Base-by-base conservation (phyloP, 1,140 invertebrate species). In the Bombus ignitus region DNA sequence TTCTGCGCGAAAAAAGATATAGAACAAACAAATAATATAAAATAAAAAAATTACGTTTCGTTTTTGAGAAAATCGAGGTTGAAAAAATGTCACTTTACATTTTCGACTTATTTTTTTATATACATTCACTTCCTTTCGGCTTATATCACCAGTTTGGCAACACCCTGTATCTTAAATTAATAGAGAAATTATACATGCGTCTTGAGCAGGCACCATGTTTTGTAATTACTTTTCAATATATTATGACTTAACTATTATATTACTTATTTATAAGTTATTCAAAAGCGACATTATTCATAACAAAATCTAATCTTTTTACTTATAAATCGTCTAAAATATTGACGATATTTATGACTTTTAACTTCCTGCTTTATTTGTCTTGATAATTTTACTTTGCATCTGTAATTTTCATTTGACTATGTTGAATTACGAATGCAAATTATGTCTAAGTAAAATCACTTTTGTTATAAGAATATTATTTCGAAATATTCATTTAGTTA, bases 91-190 rank as follows among this genome's bases (percentile, higher is more conserved):
- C 6, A 53, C 47, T 18, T 22, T 53, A 53, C 18, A 53, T 53
- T 22, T 53, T 53, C 47, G 18, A 53, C 6, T 53, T 53, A 22
- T 53, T 2, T 53, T 53, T 53, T 53, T 53, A 53, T 22, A 18
- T 53, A 53, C 18, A 53, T 22, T 22, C 47, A 53, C 47, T 53
- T 22, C 6, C 18, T 8, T 53, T 22, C 47, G 0, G 18, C 47
- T 53, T 53, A 18, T 22, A 53, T 0, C 47, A 53, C 18, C 18
- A 53, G 18, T 53, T 53, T 6, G 5, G 47, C 5, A 53, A 53
- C 47, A 22, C 47, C 47, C 18, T 53, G 18, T 79, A 72, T 44
- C 37, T 84, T 62, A 70, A 71, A 84, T 37, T 72, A 37, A n/a
- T 59, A 78, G 12, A 28, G 1, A 42, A 66, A 18, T 70, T 66